These are phyloP conservation scores for Plectus sambesii DNA, from an alignment of 1,140 invertebrate genomes.

Conservation along the genomic window DNA sequence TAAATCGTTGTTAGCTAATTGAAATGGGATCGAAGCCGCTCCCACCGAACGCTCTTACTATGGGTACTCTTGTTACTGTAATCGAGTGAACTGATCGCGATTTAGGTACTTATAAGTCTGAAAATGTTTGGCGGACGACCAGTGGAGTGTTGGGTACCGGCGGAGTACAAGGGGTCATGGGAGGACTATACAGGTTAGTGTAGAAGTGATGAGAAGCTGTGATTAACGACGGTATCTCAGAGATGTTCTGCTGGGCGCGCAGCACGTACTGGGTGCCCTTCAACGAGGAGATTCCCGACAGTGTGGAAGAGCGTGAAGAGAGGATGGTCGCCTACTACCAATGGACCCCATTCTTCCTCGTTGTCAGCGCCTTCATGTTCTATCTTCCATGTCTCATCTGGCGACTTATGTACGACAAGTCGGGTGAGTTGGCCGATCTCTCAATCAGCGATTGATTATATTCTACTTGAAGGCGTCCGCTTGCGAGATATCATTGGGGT, in stretches of 20 bases:
- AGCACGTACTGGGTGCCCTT: slow-evolving; percentile 41
- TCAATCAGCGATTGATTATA: slow-evolving; percentile 1
- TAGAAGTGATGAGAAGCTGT: no score
- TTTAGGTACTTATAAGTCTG: slow-evolving; percentile 37
- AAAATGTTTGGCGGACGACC: slow-evolving; percentile 45
- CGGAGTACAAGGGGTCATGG: slow-evolving; percentile 42
- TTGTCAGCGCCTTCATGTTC: slow-evolving; percentile 40
- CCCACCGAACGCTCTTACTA: no score
- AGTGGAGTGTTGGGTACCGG: slow-evolving; percentile 41
- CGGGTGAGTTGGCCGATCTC: slow-evolving; percentile 9
- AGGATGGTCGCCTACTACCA: slow-evolving; percentile 49
- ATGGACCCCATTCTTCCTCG: slow-evolving; percentile 51
- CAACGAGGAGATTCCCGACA: slow-evolving; percentile 30
- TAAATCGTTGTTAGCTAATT: no score
- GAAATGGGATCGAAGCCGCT: no score
- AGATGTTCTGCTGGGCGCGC: slow-evolving; percentile 45
- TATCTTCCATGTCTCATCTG: slow-evolving; percentile 43
- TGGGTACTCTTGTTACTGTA: no score
- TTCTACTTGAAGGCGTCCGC: slow-evolving; percentile 28
- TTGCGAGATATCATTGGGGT: slow-evolving; percentile 40
- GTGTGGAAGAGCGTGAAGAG: slow-evolving; percentile 27
- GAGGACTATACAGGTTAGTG: slow-evolving; percentile 42
- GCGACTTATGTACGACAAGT: slow-evolving; percentile 31
- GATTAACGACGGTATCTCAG: slow-evolving; percentile 25
- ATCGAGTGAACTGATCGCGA: no score